Evolutionary conservation across 2,888 invertebrate species (phyloP).

Genomic region (Pachymerium ferrugineum): DNA sequence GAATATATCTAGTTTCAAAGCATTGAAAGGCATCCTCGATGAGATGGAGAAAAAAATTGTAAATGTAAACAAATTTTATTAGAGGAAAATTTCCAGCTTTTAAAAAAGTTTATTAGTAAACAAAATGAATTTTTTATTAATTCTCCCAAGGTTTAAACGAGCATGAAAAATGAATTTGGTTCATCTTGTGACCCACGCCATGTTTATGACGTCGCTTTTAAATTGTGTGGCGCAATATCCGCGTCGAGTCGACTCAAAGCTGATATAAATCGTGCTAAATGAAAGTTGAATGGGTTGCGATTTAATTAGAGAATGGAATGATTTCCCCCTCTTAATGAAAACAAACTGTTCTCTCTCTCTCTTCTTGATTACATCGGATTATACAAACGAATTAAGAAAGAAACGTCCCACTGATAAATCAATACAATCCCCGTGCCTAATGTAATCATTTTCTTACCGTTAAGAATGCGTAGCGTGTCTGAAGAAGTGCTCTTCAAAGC

Average conservation of each 20-base stretch:
- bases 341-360: conserved; percentile 16
- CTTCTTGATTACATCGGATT: conserved; percentile 15
- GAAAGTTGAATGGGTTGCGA: conserved; percentile 10
- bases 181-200: background rate
- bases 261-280: conserved; percentile 8
- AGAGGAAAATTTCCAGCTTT: no score
- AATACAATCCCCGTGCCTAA: conserved; percentile 28
- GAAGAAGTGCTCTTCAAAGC: conserved; percentile 69
- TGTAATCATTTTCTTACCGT: conserved; percentile 56
- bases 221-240: background rate
- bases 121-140: no score
- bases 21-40: no score
- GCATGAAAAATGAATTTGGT: no score
- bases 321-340: conserved; percentile 16
- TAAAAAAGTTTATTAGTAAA: no score
- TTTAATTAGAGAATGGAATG: conserved; percentile 17
- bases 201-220: background rate
- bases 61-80: no score
- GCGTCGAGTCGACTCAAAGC: background rate
- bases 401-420: conserved; percentile 1
- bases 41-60: no score
- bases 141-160: no score
- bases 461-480: conserved; percentile 71
- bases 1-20: no score
- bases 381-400: conserved; percentile 16